Evolutionary conservation across 1,140 invertebrate genomes (phyloP).

Genomic region (Zaprionus ghesquierei): DNA sequence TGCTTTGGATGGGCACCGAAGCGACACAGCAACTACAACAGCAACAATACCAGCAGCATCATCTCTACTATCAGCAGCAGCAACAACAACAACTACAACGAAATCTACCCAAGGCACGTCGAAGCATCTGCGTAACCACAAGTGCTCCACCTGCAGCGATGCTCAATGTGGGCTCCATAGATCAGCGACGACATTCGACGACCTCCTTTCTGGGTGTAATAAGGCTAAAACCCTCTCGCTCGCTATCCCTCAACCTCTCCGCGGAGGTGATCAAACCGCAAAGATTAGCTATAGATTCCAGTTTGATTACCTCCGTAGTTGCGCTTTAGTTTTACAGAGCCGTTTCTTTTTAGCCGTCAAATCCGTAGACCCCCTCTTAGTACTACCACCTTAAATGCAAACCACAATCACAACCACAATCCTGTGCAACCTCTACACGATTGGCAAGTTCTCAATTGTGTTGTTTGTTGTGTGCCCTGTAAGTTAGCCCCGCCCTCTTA

Average conservation of each 20-base stretch:
- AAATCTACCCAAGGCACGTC: constrained; percentile 58
- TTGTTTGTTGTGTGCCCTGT: constrained; percentile 32
- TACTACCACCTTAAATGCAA: constrained; percentile 54
- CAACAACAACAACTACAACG: constrained; percentile 43
- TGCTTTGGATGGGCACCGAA: constrained; percentile 77
- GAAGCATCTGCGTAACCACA: constrained; percentile 75
- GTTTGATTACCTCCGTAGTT: constrained; percentile 48
- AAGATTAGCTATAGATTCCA: background rate
- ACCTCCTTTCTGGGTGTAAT: constrained; percentile 82
- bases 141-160: constrained; percentile 67
- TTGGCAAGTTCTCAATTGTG: constrained; percentile 79
- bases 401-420: background rate
- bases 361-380: constrained; percentile 59
- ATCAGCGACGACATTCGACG: constrained; percentile 75
- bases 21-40: constrained; percentile 51
- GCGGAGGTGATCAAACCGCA: constrained; percentile 40
- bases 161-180: constrained; percentile 50
- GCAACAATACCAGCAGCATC: constrained; percentile 53
- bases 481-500: constrained; percentile 13
- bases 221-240: constrained; percentile 36
- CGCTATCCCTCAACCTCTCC: background rate
- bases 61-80: constrained; percentile 29
- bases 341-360: constrained; percentile 69
- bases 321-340: constrained; percentile 51
- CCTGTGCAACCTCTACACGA: constrained; percentile 54